These are phyloP conservation scores for Thunnus thynnus DNA, from an alignment of 2,113 vertebrate species.

Conservation along the genomic window DNA sequence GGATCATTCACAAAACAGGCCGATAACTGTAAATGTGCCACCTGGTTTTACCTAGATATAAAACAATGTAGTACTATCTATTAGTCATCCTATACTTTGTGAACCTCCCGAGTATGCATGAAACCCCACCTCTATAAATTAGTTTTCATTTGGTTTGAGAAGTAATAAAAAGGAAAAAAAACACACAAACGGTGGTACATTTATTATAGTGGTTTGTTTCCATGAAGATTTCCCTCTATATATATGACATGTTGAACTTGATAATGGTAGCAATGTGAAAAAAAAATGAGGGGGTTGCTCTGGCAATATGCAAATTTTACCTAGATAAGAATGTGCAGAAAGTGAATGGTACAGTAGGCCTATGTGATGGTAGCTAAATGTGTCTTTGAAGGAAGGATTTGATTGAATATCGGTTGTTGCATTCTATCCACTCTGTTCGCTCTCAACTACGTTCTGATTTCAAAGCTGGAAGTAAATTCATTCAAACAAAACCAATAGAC, in stretches of 20 bases:
- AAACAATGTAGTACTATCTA: conserved; percentile 67
- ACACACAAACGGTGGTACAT: conserved; percentile 74
- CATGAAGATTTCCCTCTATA: conserved; percentile 65
- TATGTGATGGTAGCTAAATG: conserved; percentile 90
- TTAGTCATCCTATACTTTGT: conserved; percentile 77
- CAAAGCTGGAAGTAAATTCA: conserved; percentile 79
- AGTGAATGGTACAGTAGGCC: conserved; percentile 75
- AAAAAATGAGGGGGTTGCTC: conserved; percentile 60
- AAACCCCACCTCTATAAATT: conserved; percentile 61
- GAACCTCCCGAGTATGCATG: conserved; percentile 79
- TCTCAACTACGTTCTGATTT: conserved; percentile 77
- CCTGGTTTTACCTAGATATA: conserved; percentile 70
- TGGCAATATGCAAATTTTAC: conserved; percentile 83
- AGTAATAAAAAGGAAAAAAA: conserved; percentile 21
- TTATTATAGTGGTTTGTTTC: conserved; percentile 81
- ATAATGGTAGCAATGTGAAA: conserved; percentile 82
- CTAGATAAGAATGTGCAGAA: conserved; percentile 72
- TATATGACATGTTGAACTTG: conserved; percentile 76
- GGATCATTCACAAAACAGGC: conserved; percentile 74
- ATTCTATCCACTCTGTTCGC: conserved; percentile 79
- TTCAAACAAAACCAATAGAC: conserved; percentile 76
- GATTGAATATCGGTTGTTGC: conserved; percentile 70
- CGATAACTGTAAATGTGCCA: conserved; percentile 77
- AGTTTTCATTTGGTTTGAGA: conserved; percentile 68
- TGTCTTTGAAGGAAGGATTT: conserved; percentile 86